Percentiles rank a stretch among this genome's conserved stretches.
Evolutionary conservation across 2,888 invertebrate genomes (phyloP).

Genomic region (Oscheius myriophilus): DNA sequence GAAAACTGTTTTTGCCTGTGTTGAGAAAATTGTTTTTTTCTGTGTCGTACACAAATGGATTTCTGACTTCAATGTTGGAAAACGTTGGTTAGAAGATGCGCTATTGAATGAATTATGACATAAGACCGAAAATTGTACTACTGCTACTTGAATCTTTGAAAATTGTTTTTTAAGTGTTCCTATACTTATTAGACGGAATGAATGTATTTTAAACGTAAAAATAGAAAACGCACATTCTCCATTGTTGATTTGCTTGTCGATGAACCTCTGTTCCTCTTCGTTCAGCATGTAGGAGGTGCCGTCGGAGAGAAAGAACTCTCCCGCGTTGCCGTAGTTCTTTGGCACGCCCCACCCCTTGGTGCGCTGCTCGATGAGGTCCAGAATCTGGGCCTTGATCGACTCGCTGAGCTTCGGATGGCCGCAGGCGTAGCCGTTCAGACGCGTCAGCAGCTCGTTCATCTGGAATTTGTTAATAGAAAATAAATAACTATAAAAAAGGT

Average conservation of each 20-base stretch:
- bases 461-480: neutral
- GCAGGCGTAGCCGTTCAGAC: constrained; percentile 38
- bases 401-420: constrained; percentile 38
- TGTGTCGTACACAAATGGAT: no score
- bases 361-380: constrained; percentile 37
- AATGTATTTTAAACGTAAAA: no score
- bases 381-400: constrained; percentile 39
- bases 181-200: no score
- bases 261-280: constrained; percentile 40
- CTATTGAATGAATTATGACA: no score
- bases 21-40: no score
- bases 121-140: no score
- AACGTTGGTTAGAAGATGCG: no score
- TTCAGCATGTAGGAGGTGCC: constrained; percentile 33
- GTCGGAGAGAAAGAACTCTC: neutral
- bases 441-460: constrained; percentile 36
- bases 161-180: no score
- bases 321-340: no score
- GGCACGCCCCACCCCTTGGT: constrained; percentile 37
- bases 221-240: constrained; percentile 33
- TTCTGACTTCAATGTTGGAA: no score
- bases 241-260: constrained; percentile 42
- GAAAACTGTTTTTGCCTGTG: no score
- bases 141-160: no score
- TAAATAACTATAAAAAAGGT: neutral